Evolutionary conservation across 2,797 vertebrate species (phyloP).

Genomic region (Argyrosomus regius): DNA sequence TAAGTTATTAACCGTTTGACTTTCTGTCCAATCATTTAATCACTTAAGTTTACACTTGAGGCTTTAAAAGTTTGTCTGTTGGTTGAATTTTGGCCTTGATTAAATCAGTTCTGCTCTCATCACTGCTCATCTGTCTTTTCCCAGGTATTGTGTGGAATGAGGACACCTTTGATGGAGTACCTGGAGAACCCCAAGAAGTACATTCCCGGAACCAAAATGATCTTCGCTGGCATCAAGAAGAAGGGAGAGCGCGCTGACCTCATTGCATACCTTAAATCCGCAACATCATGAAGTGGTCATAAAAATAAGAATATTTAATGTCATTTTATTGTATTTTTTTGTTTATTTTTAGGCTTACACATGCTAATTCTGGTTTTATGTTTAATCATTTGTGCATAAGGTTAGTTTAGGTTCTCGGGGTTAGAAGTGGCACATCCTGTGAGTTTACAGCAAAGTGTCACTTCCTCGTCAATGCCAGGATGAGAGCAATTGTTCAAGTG

Average conservation of each 20-base stretch:
- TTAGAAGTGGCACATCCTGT: background rate
- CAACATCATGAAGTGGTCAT: conserved; percentile 83
- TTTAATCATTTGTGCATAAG: conserved; percentile 60
- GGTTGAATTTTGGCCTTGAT: background rate
- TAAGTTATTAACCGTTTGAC: background rate
- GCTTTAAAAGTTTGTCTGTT: background rate
- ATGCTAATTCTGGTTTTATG: conserved; percentile 54
- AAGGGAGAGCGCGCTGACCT: conserved; percentile 89
- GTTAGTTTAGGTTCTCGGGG: conserved; percentile 15
- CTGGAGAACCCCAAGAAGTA: conserved; percentile 95
- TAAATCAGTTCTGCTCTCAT: background rate
- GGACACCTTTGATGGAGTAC: conserved; percentile 88
- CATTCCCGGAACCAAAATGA: conserved; percentile 92
- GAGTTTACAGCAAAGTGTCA: background rate
- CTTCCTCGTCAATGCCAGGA: conserved; percentile 5
- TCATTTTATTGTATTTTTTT: conserved; percentile 44
- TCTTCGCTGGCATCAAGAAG: conserved; percentile 94
- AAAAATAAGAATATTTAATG: conserved; percentile 63
- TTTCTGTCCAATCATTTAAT: background rate
- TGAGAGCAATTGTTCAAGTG: conserved; percentile 36
- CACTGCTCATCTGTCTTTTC: background rate
- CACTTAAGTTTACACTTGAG: too few species aligned
- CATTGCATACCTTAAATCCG: conserved; percentile 88
- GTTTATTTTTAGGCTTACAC: conserved; percentile 40
- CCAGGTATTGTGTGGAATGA: conserved; percentile 87